Conservation (phyloP, 2,797 vertebrate species). For the Muscicapa comitata region DNA sequence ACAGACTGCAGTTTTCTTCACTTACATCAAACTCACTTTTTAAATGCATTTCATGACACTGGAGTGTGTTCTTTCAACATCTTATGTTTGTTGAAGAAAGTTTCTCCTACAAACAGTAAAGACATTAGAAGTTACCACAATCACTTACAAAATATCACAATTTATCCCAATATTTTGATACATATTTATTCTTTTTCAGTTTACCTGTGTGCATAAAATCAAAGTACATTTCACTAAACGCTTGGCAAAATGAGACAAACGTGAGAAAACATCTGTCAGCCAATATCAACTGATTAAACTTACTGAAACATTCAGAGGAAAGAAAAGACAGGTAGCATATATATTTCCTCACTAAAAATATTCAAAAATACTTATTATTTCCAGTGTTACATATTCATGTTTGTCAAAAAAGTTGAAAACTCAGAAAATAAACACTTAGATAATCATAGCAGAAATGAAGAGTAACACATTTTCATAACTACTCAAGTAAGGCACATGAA, state of each 20-base stretch:
- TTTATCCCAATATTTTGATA: not conserved
- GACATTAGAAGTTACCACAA: not conserved
- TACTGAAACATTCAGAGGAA: not conserved
- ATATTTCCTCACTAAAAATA: not conserved
- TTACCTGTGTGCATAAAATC: not conserved
- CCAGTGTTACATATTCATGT: not conserved
- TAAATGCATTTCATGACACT: not conserved
- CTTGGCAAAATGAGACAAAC: not conserved
- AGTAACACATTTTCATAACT: not conserved
- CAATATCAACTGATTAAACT: not conserved
- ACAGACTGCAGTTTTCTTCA: not conserved
- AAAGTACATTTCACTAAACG: not conserved
- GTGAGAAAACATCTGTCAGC: not conserved
- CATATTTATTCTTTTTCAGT: not conserved
- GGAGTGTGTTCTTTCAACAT: not conserved
- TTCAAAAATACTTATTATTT: not conserved
- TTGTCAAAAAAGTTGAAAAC: not conserved
- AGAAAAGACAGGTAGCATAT: not conserved
- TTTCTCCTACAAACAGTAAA: not conserved
- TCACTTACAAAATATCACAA: not conserved
- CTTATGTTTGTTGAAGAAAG: not conserved
- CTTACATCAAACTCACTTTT: fast-evolving
- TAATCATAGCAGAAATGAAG: not conserved
- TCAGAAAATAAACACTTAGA: not conserved
- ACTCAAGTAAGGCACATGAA: not conserved